These are phyloP conservation scores for Lycaena phlaeas DNA, from an alignment of 2,888 invertebrate species.

Conservation along the genomic window DNA sequence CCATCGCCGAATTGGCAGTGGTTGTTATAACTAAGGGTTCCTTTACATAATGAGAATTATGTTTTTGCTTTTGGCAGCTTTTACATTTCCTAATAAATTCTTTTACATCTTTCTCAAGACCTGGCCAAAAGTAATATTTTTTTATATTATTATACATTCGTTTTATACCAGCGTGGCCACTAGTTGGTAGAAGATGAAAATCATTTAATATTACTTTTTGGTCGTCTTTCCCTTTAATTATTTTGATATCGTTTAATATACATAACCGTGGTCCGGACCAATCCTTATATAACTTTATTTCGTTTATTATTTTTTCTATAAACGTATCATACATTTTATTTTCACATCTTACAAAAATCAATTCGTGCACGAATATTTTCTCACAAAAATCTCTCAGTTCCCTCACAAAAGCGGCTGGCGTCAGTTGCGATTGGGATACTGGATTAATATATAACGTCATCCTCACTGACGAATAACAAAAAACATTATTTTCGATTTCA, in stretches of 20 bases:
- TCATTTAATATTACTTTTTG: conserved; percentile 8
- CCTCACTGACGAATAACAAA: background rate
- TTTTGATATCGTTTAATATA: background rate
- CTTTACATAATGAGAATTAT: background rate
- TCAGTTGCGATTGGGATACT: conserved; percentile 5
- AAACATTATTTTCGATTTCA: background rate
- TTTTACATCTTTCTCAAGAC: conserved; percentile 11
- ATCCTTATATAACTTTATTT: background rate
- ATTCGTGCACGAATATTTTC: conserved; percentile 8
- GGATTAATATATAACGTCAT: conserved; percentile 3
- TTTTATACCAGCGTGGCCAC: conserved; percentile 14
- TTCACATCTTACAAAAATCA: conserved; percentile 4
- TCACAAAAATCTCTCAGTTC: conserved; percentile 11
- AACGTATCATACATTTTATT: background rate
- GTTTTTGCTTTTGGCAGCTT: conserved; percentile 14
- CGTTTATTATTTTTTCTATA: background rate
- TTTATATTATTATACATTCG: conserved; percentile 17
- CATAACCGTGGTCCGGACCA: conserved; percentile 3
- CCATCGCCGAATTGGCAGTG: conserved; percentile 13
- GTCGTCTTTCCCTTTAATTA: conserved; percentile 4
- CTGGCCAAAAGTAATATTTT: conserved; percentile 14
- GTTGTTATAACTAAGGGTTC: conserved; percentile 16
- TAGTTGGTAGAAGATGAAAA: conserved; percentile 15
- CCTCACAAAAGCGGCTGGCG: conserved; percentile 10
- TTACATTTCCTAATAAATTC: conserved; percentile 13